phyloP scores from a whole-genome alignment of 2,113 vertebrate genomes.

The Mastomys natalensis region DNA sequence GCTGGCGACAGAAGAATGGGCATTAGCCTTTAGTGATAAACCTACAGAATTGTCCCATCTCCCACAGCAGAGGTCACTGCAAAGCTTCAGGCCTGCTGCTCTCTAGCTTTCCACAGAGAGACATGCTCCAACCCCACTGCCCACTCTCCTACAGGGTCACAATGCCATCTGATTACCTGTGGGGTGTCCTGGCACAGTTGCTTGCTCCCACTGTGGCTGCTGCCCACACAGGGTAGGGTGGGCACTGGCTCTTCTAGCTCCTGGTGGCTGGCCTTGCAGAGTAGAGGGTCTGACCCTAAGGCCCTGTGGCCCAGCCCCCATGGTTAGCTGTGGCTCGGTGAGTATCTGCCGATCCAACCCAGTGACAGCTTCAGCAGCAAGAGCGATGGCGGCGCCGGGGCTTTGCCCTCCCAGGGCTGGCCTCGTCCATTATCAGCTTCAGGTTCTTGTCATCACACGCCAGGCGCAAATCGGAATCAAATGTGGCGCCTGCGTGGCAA shows the following conservation, averaged over 20 bases:
- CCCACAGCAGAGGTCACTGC: not conserved
- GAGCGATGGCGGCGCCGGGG: constrained; percentile 71
- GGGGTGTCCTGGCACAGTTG: accelerated
- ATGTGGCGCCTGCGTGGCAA: constrained; percentile 42
- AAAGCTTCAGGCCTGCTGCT: not conserved
- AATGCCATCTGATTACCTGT: accelerated
- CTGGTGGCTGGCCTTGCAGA: not conserved
- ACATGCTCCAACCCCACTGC: accelerated
- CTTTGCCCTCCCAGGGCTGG: not conserved
- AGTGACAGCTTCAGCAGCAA: constrained; percentile 73
- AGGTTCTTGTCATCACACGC: constrained; percentile 72
- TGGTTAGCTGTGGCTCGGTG: not conserved
- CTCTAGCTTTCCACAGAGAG: not conserved
- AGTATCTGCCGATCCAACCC: not conserved
- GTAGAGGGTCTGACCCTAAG: not conserved
- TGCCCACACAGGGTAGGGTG: accelerated
- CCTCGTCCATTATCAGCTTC: constrained; percentile 77
- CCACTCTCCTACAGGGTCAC: not conserved
- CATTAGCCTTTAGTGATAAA: accelerated
- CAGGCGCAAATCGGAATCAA: constrained; percentile 79
- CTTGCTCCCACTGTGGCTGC: accelerated
- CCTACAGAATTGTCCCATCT: not conserved
- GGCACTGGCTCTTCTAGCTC: not conserved
- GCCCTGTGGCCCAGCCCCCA: constrained; percentile 48
- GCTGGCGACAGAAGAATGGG: accelerated